Conservation (phyloP, 2,888 invertebrate genomes). For the Caenorhabditis wallacei region DNA sequence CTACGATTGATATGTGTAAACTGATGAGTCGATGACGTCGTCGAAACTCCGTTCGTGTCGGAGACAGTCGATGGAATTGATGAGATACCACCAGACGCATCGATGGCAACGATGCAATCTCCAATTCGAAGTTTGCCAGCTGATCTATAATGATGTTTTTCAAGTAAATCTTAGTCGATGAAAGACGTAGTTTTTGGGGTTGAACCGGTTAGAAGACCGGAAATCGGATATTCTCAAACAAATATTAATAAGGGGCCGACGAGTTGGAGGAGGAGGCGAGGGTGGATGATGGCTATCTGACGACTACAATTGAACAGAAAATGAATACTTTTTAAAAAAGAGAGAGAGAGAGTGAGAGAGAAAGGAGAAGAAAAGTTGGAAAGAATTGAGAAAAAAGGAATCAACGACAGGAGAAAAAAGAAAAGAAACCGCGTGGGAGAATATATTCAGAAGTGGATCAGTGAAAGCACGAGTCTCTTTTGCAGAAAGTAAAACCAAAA, state of each 20-base stretch:
- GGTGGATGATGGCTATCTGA: slow-evolving; percentile 20
- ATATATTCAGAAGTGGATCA: slow-evolving; percentile 20
- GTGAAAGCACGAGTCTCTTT: neutral
- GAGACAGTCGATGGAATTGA: slow-evolving; percentile 37
- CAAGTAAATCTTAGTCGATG: neutral
- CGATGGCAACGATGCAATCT: slow-evolving; percentile 75
- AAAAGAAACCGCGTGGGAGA: slow-evolving; percentile 58
- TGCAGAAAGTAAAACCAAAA: neutral
- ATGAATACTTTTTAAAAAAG: neutral
- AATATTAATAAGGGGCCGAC: slow-evolving; percentile 44
- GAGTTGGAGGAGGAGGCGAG: neutral
- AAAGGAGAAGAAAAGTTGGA: neutral
- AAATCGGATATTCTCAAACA: slow-evolving; percentile 65
- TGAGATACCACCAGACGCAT: slow-evolving; percentile 58
- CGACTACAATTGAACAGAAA: slow-evolving; percentile 37
- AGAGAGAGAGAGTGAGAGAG: neutral
- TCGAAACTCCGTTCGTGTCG: slow-evolving; percentile 44
- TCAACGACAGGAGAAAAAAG: slow-evolving; percentile 1
- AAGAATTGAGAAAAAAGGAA: neutral
- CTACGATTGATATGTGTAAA: slow-evolving; percentile 38
- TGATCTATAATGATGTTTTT: slow-evolving; percentile 70
- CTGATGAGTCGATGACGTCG: slow-evolving; percentile 9
- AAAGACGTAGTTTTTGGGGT: neutral
- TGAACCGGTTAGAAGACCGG: slow-evolving; percentile 31
- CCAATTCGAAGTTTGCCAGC: slow-evolving; percentile 78